A percentile compares a stretch with the other conserved stretches of the same genome.
These are phyloP conservation scores for Melangyna quadrimaculata DNA, from an alignment of 2,888 invertebrate genomes.

Conservation along the genomic window DNA sequence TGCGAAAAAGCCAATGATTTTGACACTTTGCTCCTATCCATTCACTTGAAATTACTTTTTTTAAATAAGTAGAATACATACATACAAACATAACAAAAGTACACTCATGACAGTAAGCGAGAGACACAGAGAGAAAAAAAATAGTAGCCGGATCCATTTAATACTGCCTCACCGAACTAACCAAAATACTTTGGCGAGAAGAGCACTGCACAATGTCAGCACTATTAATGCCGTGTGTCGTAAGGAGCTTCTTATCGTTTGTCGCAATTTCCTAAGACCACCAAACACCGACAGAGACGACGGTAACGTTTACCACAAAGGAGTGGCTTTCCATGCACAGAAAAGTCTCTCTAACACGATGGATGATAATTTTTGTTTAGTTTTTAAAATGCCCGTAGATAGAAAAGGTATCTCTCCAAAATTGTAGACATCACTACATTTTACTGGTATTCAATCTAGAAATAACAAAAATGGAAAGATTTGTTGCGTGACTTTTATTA, in stretches of 20 bases:
- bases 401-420: not conserved
- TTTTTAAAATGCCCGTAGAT: not conserved
- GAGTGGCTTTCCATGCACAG: not conserved
- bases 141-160: conserved; percentile 57
- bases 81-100: too few species aligned
- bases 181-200: not conserved
- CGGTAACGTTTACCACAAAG: conserved; percentile 50
- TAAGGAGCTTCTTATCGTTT: conserved; percentile 72
- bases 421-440: not conserved
- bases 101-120: conserved; percentile 8
- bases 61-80: not conserved
- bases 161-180: conserved; percentile 17
- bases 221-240: conserved; percentile 68
- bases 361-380: not conserved
- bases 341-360: not conserved
- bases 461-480: too few species aligned
- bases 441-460: not conserved
- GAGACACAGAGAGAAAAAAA: conserved; percentile 5
- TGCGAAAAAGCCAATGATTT: conserved; percentile 62
- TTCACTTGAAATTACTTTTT: conserved; percentile 61
- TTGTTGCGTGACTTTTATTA: too few species aligned
- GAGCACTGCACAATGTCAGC: conserved; percentile 31
- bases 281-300: conserved; percentile 25
- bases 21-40: conserved; percentile 64
- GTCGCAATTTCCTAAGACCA: conserved; percentile 71